Conservation (phyloP, 2,797 vertebrate species). For the Stomatorhinus walkeri region DNA sequence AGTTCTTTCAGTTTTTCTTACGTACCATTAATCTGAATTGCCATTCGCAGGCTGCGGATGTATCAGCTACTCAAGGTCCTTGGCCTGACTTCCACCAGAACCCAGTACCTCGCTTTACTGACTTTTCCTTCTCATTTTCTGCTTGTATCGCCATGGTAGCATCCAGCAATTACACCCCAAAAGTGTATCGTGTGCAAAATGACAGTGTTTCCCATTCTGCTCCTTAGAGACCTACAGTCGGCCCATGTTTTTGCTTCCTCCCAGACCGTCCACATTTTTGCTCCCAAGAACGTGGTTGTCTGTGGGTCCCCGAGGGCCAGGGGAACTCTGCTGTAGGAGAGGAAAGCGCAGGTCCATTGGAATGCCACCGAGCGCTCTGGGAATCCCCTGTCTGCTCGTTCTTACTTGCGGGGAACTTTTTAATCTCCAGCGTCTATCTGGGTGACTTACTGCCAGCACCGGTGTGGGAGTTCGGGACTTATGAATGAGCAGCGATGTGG, state of each 20-base stretch:
- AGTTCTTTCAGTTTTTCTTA: not conserved
- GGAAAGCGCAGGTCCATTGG: not conserved
- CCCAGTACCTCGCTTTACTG: slow-evolving; percentile 7
- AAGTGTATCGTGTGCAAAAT: slow-evolving; percentile 17
- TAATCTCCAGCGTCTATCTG: not conserved
- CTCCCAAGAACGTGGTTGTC: not conserved
- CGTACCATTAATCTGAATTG: not conserved
- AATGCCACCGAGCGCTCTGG: not conserved
- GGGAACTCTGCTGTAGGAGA: not conserved
- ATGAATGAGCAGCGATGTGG: not conserved
- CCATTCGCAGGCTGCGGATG: not conserved
- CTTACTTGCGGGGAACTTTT: not conserved
- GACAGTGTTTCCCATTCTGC: not conserved
- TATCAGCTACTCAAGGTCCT: not conserved
- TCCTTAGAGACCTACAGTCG: not conserved
- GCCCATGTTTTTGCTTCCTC: not conserved
- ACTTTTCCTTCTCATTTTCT: slow-evolving; percentile 25
- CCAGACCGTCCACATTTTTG: not conserved
- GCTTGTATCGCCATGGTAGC: slow-evolving; percentile 10
- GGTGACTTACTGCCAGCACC: not conserved
- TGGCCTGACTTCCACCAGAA: slow-evolving; percentile 2
- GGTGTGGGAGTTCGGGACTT: not conserved
- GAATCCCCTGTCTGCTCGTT: not conserved
- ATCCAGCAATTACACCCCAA: slow-evolving; percentile 17
- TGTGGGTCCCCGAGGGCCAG: not conserved